These are phyloP conservation scores for Liposcelis brunnea DNA, from an alignment of 2,888 invertebrate genomes.

Conservation along the genomic window DNA sequence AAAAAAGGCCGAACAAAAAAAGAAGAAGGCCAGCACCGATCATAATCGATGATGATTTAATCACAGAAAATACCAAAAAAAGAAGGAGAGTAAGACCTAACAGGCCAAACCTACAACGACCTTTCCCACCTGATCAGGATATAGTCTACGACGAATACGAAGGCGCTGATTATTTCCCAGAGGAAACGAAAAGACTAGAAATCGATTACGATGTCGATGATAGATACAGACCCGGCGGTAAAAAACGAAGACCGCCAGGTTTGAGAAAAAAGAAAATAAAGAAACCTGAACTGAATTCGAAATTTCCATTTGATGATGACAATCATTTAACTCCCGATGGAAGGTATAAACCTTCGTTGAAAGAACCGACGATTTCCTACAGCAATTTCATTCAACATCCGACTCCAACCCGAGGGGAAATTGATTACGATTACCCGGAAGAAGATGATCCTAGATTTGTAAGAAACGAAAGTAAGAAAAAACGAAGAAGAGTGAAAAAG, in stretches of 20 bases:
- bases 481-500: neutral
- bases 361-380: neutral
- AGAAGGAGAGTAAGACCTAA: conserved; percentile 1
- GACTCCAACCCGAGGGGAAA: neutral
- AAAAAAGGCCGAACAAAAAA: conserved; percentile 1
- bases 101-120: neutral
- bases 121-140: neutral
- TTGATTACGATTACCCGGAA: conserved; percentile 1
- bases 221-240: too few relatives aligned
- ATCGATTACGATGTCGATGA: neutral
- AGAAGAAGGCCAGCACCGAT: neutral
- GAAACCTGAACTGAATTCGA: neutral
- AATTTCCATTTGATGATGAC: too few relatives aligned
- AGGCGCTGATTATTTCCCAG: conserved; percentile 1
- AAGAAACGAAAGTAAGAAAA: conserved; percentile 1
- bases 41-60: too few relatives aligned
- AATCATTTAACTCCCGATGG: too few relatives aligned
- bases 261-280: neutral
- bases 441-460: neutral
- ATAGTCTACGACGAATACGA: neutral
- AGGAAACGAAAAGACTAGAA: neutral
- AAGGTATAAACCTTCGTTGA: neutral
- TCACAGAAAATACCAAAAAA: neutral
- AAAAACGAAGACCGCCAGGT: neutral
- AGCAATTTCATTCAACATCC: conserved; percentile 8